Evolutionary conservation across 2,888 invertebrate genomes (phyloP).

Genomic region (Malachius bipustulatus): DNA sequence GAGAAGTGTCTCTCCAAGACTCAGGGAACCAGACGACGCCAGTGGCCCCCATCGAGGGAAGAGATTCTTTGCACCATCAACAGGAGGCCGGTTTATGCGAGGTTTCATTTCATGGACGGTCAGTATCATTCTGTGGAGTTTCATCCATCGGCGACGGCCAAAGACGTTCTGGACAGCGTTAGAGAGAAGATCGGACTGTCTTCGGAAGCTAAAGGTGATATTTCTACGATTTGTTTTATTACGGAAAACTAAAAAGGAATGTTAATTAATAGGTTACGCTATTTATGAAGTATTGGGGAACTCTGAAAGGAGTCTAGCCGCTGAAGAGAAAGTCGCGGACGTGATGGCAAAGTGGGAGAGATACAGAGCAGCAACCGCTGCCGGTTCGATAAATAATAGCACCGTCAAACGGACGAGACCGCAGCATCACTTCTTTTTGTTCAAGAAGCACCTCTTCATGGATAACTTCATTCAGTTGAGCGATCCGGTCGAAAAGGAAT

Average conservation of each 20-base stretch:
- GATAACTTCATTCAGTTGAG: slow-evolving; percentile 66
- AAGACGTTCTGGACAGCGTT: slow-evolving; percentile 77
- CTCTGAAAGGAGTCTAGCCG: slow-evolving; percentile 72
- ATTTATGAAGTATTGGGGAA: slow-evolving; percentile 84
- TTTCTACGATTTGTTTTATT: too few relatives aligned
- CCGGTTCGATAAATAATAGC: slow-evolving; percentile 32
- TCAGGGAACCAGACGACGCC: slow-evolving; percentile 64
- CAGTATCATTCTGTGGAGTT: slow-evolving; percentile 92
- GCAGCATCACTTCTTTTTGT: slow-evolving; percentile 56
- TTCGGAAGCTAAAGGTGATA: slow-evolving; percentile 53
- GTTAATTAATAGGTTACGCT: slow-evolving; percentile 58
- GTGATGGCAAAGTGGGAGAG: slow-evolving; percentile 94
- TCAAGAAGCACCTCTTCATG: slow-evolving; percentile 74
- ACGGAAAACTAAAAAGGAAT: too few relatives aligned
- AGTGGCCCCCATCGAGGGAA: slow-evolving; percentile 83
- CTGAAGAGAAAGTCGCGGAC: slow-evolving; percentile 84
- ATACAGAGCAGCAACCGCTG: slow-evolving; percentile 60
- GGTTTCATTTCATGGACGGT: slow-evolving; percentile 87
- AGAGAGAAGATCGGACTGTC: slow-evolving; percentile 81
- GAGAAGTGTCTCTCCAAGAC: slow-evolving; percentile 71
- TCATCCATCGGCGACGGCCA: slow-evolving; percentile 84
- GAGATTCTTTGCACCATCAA: slow-evolving; percentile 90
- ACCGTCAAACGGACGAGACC: slow-evolving; percentile 34
- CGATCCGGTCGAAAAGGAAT: slow-evolving; percentile 85
- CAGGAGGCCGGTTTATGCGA: slow-evolving; percentile 78